Base-by-base conservation (phyloP, 2,888 invertebrate genomes). In the Tubulanus polymorphus region DNA sequence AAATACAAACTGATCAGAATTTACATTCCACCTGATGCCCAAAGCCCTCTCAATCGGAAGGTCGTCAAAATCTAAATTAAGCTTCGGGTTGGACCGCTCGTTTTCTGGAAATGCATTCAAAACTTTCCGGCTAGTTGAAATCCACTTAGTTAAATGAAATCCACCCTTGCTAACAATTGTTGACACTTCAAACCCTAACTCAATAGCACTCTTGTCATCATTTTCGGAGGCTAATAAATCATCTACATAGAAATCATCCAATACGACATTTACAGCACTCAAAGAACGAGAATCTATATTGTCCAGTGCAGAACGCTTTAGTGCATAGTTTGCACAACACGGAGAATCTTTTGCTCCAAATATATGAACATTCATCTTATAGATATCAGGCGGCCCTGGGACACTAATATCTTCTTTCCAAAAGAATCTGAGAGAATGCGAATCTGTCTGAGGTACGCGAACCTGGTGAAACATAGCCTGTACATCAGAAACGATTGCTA, bases 291-390 rank as follows among this genome's bases (percentile, higher is more conserved):
- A 5, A n/a, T 47, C 8, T 5, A 5, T 6, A 20, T 28, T 20
- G 25, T 51, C 51, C 41, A 23, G 3, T 25, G 48, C 48, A 8
- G 48, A 26, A 8, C 48, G 25, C 27, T 27, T 5, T 3, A 47
- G 6, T 8, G 48, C 48, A 27, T 47, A 47, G n/a, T 47, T 47
- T 3, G 48, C 6, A 20, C 48, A 47, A n/a, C 26, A n/a, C n/a
- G 48, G 48, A 8, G 48, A 47, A 47, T 47, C 48, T 5, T 5
- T 20, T 3, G 48, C 48, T 20, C 48, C 48, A 20, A 47, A 47
- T 12, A 47, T 47, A 27, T 47, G 48, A 8, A 27, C 25, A 3
- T 8, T 12, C 48, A 47, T 47, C 48, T 20, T 3, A 27, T 47
- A 47, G 8, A 23, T 27, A 5, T 47, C 48, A 20, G 27, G 27